Base-by-base conservation (phyloP, 1,140 invertebrate genomes). In the Reticulitermes speratus region DNA sequence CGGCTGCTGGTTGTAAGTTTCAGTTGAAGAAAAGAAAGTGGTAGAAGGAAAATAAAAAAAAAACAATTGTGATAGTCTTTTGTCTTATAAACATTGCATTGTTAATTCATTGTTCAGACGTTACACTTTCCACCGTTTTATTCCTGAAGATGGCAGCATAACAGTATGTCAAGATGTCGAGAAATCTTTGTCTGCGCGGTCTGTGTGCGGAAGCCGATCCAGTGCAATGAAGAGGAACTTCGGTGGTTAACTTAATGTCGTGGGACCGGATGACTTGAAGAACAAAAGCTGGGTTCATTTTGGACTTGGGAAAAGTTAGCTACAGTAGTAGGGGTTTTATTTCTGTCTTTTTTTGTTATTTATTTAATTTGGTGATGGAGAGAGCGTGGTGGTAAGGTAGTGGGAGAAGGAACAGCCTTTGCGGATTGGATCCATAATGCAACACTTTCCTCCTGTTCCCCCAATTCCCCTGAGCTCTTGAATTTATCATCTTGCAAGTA, bases 391-490 rank as follows among this genome's bases (percentile, higher is more conserved):
- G 65, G 65, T 30, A 75, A 75, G 65, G n/a, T 30, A 30, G 65
- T 75, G 65, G 25, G 65, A 75, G 65, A 75, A 75, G 65, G 65
- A 75, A 30, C 65, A 75, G 65, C 65, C 65, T 75, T 75, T 75
- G 65, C 65, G 65, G 65, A 75, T 75, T 75, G 65, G 65, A 75
- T 75, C 65, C 65, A 75, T 75, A 75, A 75, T 75, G 65, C 65
- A 75, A 75, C 65, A 75, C 65, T 75, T 65, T 65, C 21, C 65
- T 75, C n/a, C 65, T 75, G 25, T 75, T 75, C 65, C 65, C 55
- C n/a, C 52, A 75, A 75, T 75, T 75, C 65, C 65, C 65, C 14
- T 30, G 65, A 30, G 65, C n/a, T 75, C 65, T 75, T 75, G n/a
- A 75, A 75, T 75, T 75, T 75, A 75, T 75, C 65, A 75, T 75